These are phyloP conservation scores for Centropyge bicolor DNA, from an alignment of 2,797 vertebrate genomes.

Conservation along the genomic window DNA sequence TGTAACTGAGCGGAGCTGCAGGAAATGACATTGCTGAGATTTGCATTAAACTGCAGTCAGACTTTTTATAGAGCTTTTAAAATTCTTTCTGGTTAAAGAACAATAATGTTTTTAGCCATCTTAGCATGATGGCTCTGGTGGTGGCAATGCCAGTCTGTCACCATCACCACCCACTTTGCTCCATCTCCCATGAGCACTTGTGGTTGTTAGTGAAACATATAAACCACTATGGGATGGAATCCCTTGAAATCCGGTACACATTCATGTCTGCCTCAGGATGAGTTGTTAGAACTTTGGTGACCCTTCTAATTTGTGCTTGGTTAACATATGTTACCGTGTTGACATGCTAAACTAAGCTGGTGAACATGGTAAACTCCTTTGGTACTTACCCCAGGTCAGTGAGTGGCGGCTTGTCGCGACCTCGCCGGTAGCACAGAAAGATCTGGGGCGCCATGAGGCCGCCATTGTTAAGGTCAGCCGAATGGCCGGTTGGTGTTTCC, in stretches of 20 bases:
- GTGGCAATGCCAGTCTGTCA: neutral
- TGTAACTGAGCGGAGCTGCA: neutral
- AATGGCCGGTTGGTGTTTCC: slow-evolving; percentile 89
- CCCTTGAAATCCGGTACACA: neutral
- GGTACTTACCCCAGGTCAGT: slow-evolving; percentile 92
- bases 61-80: neutral
- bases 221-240: neutral
- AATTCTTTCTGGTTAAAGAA: neutral
- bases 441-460: slow-evolving; percentile 93
- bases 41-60: neutral
- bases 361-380: neutral
- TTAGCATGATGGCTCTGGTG: neutral
- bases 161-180: neutral
- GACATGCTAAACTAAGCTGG: neutral
- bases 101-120: neutral
- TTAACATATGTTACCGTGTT: neutral
- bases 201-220: neutral
- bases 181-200: neutral
- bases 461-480: slow-evolving; percentile 94
- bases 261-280: neutral
- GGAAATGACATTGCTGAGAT: neutral
- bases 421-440: slow-evolving; percentile 93
- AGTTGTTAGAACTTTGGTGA: neutral
- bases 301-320: neutral
- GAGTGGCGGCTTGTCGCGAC: slow-evolving; percentile 93